Conservation (phyloP, 2,113 vertebrate genomes). For the Brachionichthys hirsutus region DNA sequence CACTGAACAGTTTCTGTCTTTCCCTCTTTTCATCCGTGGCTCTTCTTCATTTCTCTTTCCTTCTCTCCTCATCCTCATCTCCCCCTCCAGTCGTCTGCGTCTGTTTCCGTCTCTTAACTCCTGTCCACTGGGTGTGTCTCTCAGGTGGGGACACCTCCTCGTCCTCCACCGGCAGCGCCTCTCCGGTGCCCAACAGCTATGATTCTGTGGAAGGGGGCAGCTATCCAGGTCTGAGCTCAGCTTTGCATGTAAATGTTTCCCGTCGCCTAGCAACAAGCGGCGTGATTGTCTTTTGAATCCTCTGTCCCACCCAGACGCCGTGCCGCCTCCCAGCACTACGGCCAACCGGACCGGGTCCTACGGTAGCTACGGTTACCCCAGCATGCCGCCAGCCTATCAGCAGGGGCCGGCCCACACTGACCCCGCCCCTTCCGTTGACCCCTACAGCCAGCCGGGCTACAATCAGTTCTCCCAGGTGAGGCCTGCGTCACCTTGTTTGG, state of each 20-base stretch:
- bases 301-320: slow-evolving; percentile 51
- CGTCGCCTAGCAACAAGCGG: too few relatives aligned
- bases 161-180: slow-evolving; percentile 89
- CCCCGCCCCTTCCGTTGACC: slow-evolving; percentile 70
- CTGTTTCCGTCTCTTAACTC: background rate
- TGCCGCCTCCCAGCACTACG: slow-evolving; percentile 71
- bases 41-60: too few relatives aligned
- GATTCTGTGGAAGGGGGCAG: slow-evolving; percentile 92
- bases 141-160: slow-evolving; percentile 92
- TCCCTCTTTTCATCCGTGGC: too few relatives aligned
- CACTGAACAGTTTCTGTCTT: too few relatives aligned
- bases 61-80: too few relatives aligned
- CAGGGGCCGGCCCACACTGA: slow-evolving; percentile 70
- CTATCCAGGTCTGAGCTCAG: slow-evolving; percentile 83
- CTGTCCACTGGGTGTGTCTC: slow-evolving; percentile 16
- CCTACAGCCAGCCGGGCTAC: slow-evolving; percentile 73
- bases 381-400: slow-evolving; percentile 85
- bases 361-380: slow-evolving; percentile 84
- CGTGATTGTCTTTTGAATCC: too few relatives aligned
- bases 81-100: background rate
- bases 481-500: too few relatives aligned
- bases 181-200: slow-evolving; percentile 89
- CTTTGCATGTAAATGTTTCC: too few relatives aligned
- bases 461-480: slow-evolving; percentile 60
- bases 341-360: slow-evolving; percentile 82